Percentiles rank a stretch among this genome's conserved stretches.
These are phyloP conservation scores for Willowsia nigromaculata DNA, from an alignment of 2,888 invertebrate genomes.

Conservation along the genomic window DNA sequence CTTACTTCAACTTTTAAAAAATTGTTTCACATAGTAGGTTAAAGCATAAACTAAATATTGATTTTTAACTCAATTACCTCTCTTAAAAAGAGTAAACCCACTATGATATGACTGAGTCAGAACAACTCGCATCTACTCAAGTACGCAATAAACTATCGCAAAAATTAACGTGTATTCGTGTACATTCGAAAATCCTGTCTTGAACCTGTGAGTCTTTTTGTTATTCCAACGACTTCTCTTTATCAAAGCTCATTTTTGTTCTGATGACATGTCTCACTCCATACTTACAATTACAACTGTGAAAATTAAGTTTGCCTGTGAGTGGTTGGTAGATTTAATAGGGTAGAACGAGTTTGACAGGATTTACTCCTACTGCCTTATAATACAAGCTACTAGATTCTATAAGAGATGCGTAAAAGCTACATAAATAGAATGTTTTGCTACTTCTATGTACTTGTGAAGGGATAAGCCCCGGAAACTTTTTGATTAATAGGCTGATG, in stretches of 20 bases:
- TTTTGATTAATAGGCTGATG: conserved; percentile 79
- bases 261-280: neutral
- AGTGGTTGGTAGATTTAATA: conserved; percentile 57
- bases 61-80: too few relatives aligned
- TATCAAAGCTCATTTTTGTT: neutral
- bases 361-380: conserved; percentile 71
- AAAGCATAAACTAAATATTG: too few relatives aligned
- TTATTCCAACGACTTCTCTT: neutral
- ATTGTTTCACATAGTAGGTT: too few relatives aligned
- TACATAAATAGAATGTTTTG: conserved; percentile 51
- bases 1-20: too few relatives aligned
- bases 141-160: too few relatives aligned
- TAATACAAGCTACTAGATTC: neutral
- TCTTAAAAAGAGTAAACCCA: too few relatives aligned
- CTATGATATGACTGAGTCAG: too few relatives aligned
- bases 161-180: too few relatives aligned
- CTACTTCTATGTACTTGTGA: neutral
- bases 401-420: neutral
- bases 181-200: too few relatives aligned
- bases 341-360: conserved; percentile 78
- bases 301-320: conserved; percentile 63
- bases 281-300: conserved; percentile 30
- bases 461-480: conserved; percentile 74
- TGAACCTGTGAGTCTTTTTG: neutral
- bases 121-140: too few relatives aligned